phyloP scores from a whole-genome alignment of 2,888 invertebrate species.

The Drosophila mimica region DNA sequence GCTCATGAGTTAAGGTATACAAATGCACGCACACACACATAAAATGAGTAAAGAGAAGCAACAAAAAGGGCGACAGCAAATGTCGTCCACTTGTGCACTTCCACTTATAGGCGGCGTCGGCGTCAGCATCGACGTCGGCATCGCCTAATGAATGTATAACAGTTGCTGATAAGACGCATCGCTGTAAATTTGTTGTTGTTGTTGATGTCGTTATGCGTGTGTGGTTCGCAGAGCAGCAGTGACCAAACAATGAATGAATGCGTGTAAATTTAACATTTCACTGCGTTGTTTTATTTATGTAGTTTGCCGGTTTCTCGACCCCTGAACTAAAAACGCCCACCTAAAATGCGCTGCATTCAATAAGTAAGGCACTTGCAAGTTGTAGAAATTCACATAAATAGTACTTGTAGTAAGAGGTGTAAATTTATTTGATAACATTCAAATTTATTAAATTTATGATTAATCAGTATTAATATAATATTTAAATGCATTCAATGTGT shows the following conservation, averaged over 20 bases:
- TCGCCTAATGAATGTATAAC: conserved; percentile 50
- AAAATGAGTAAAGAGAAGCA: conserved; percentile 19
- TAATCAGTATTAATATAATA: neutral
- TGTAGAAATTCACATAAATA: conserved; percentile 1
- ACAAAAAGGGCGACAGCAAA: conserved; percentile 28
- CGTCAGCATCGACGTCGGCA: conserved; percentile 43
- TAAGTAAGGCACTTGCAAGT: conserved; percentile 17
- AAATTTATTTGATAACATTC: neutral
- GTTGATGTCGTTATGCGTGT: conserved; percentile 46
- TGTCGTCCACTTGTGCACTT: conserved; percentile 65
- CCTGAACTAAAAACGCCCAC: conserved; percentile 65
- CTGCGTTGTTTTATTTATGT: conserved; percentile 51
- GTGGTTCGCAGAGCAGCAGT: conserved; percentile 32
- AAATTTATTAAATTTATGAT: neutral
- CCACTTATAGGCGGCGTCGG: conserved; percentile 72
- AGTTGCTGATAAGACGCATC: conserved; percentile 63
- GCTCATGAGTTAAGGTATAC: conserved; percentile 11
- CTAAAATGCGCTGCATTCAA: conserved; percentile 43
- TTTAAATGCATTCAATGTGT: conserved; percentile 5
- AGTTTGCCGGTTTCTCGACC: conserved; percentile 59
- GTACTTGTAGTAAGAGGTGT: neutral
- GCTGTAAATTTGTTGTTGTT: conserved; percentile 14
- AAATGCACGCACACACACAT: conserved; percentile 2
- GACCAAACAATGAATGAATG: conserved; percentile 51
- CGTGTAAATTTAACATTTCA: conserved; percentile 70